Evolutionary conservation across 1,140 invertebrate species (phyloP).

Genomic region (Diorhabda carinulata): DNA sequence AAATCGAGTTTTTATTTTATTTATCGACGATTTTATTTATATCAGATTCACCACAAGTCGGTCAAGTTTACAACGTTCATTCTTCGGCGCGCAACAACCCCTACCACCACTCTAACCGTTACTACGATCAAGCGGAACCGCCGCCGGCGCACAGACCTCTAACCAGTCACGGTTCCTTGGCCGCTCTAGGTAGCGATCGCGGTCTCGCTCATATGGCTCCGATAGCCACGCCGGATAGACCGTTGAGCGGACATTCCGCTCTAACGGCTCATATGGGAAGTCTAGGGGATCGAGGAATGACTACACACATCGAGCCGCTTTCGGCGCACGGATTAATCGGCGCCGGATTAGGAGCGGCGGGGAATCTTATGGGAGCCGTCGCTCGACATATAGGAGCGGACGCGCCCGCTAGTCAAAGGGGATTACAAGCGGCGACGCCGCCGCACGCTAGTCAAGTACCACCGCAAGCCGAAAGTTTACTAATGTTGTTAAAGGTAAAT

Average conservation of each 20-base stretch:
- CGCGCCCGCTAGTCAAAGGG: constrained; percentile 53
- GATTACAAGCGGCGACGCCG: constrained; percentile 60
- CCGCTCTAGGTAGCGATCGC: constrained; percentile 41
- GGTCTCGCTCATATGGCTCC: constrained; percentile 47
- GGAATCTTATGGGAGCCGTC: constrained; percentile 47
- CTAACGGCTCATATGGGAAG: constrained; percentile 30
- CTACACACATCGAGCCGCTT: constrained; percentile 21
- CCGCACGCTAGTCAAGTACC: constrained; percentile 70
- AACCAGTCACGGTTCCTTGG: constrained; percentile 48
- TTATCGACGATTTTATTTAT: background rate
- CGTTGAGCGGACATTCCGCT: constrained; percentile 39
- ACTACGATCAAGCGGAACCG: constrained; percentile 51
- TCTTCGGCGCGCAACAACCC: constrained; percentile 21
- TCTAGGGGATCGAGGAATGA: constrained; percentile 17
- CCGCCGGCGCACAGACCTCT: constrained; percentile 60
- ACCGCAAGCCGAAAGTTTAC: constrained; percentile 72
- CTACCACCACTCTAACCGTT: constrained; percentile 30
- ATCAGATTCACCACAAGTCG: constrained; percentile 65
- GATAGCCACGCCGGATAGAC: constrained; percentile 43
- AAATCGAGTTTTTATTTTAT: background rate
- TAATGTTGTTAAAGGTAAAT: constrained; percentile 67
- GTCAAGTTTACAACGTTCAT: constrained; percentile 56
- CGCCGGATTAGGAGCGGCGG: constrained; percentile 42
- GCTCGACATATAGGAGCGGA: constrained; percentile 52
- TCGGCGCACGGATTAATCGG: constrained; percentile 30